These are phyloP conservation scores for Anomalospiza imberbis DNA, from an alignment of 2,797 vertebrate genomes.

Conservation along the genomic window DNA sequence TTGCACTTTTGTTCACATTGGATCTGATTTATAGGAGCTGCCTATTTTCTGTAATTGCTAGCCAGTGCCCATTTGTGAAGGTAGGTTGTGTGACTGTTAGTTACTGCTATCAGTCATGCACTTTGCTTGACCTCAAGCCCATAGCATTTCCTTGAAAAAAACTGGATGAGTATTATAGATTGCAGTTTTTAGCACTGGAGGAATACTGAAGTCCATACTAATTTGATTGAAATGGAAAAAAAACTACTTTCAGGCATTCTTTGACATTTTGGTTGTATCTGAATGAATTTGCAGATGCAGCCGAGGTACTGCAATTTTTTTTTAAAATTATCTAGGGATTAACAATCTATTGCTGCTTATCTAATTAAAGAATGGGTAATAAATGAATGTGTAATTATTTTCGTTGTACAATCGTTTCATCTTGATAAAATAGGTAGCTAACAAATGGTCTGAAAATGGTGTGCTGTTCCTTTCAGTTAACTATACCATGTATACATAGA, in stretches of 20 bases:
- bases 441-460: background rate
- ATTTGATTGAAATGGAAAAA: slow-evolving; percentile 15
- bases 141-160: slow-evolving; percentile 25
- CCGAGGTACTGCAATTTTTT: background rate
- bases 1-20: background rate
- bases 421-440: background rate
- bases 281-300: background rate
- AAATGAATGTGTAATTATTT: background rate
- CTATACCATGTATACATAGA: background rate
- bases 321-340: background rate
- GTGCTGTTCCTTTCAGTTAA: background rate
- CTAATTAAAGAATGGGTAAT: background rate
- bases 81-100: background rate
- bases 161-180: slow-evolving; percentile 2
- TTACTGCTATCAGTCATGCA: background rate
- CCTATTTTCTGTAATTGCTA: background rate
- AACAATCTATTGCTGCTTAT: background rate
- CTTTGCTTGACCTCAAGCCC: slow-evolving; percentile 13
- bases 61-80: background rate
- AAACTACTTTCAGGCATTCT: slow-evolving; percentile 1
- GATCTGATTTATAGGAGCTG: background rate
- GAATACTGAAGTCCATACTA: background rate
- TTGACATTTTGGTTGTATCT: slow-evolving; percentile 11
- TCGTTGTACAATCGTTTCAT: background rate
- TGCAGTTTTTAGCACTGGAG: slow-evolving; percentile 12